phyloP scores from a whole-genome alignment of 2,113 vertebrate genomes.

The Macrotis lagotis region DNA sequence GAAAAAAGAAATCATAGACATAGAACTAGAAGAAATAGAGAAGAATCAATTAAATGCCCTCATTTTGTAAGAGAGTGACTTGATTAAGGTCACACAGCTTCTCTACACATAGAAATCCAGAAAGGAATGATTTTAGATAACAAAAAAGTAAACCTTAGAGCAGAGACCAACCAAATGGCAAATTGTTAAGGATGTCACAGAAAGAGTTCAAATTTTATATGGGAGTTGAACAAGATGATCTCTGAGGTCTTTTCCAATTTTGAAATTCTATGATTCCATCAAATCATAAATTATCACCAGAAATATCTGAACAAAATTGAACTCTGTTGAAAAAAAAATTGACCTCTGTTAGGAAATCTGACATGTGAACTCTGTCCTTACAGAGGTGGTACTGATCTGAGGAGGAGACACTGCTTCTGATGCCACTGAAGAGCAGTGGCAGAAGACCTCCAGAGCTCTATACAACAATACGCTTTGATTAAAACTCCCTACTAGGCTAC shows the following conservation, averaged over 20 bases:
- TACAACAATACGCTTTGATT: constrained; percentile 8
- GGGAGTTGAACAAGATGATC: background rate
- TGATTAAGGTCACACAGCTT: background rate
- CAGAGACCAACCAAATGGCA: background rate
- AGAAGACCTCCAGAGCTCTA: background rate
- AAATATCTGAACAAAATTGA: background rate
- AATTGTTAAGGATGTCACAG: background rate
- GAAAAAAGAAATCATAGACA: background rate
- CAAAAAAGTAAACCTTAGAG: background rate
- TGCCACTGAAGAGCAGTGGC: background rate
- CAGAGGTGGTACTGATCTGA: background rate
- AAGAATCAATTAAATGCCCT: background rate
- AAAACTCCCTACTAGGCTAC: background rate
- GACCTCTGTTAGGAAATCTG: background rate
- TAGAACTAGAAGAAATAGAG: background rate
- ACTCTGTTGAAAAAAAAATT: background rate
- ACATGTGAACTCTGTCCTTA: background rate
- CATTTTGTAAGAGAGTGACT: background rate
- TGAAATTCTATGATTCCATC: constrained; percentile 10
- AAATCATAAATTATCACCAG: constrained; percentile 28
- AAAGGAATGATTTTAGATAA: background rate
- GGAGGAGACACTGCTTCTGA: background rate
- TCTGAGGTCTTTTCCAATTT: background rate
- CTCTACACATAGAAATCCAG: background rate
- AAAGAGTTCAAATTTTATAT: background rate